phyloP scores from a whole-genome alignment of 2,888 invertebrate genomes.

The Athalia circularis region DNA sequence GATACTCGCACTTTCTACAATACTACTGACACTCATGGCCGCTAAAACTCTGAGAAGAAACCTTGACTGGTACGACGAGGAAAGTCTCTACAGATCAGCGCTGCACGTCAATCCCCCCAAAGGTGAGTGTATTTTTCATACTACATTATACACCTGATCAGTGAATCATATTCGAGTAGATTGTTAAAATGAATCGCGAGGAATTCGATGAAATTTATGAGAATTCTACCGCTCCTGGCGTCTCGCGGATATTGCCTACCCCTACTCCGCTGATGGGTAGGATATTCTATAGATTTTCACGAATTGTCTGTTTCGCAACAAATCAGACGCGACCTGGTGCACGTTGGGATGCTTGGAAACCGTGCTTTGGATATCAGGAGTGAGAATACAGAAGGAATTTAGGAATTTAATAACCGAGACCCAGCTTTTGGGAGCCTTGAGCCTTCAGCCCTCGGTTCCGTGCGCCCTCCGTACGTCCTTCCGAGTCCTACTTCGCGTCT shows the following conservation, averaged over 20 bases:
- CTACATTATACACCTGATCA: neutral
- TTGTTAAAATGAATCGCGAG: too few relatives aligned
- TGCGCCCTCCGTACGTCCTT: slow-evolving; percentile 15
- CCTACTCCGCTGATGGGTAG: too few relatives aligned
- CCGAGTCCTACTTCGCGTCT: slow-evolving; percentile 15
- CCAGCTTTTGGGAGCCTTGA: neutral
- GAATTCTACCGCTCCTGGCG: too few relatives aligned
- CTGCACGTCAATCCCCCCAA: slow-evolving; percentile 97
- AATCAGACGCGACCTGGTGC: slow-evolving; percentile 3
- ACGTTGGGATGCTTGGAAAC: slow-evolving; percentile 4
- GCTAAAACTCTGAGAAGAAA: slow-evolving; percentile 89
- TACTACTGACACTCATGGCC: slow-evolving; percentile 82
- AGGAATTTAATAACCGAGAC: slow-evolving; percentile 50
- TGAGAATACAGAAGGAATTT: slow-evolving; percentile 33
- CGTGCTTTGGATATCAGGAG: slow-evolving; percentile 22
- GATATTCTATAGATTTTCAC: neutral
- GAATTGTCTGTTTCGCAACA: neutral
- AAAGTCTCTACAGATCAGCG: slow-evolving; percentile 93
- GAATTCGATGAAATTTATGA: too few relatives aligned
- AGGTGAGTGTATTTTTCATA: slow-evolving; percentile 78
- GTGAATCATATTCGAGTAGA: neutral
- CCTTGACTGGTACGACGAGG: slow-evolving; percentile 94
- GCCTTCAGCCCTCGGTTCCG: neutral
- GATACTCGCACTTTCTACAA: slow-evolving; percentile 74
- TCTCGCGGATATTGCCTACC: too few relatives aligned